These are phyloP conservation scores for Botrylloides violaceus DNA, from an alignment of 23 tunicate species.

Conservation along the genomic window DNA sequence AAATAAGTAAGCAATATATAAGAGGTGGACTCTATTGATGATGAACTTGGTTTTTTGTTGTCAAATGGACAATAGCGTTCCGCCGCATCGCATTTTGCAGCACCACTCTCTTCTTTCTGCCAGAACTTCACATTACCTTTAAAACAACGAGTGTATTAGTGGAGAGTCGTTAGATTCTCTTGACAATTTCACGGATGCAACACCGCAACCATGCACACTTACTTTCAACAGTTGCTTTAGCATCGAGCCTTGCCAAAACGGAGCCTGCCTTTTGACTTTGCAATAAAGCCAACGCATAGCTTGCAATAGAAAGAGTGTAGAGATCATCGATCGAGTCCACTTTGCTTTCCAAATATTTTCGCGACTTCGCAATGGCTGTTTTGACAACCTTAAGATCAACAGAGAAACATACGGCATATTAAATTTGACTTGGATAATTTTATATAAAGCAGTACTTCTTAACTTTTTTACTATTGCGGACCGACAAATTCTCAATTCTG, in stretches of 20 bases:
- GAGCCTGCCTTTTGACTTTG: constrained; percentile 41
- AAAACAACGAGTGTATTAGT: background rate
- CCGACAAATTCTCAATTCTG: too few species aligned
- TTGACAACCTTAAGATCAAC: constrained; percentile 4
- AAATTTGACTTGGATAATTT: too few species aligned
- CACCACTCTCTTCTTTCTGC: background rate
- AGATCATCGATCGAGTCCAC: constrained; percentile 29
- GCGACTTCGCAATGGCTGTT: background rate
- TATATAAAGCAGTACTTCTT: too few species aligned
- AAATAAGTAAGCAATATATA: constrained; percentile 70
- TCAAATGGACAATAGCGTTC: background rate
- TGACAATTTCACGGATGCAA: background rate
- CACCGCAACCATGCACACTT: background rate
- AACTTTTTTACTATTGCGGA: too few species aligned
- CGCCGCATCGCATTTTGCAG: background rate
- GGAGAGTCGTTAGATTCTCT: background rate
- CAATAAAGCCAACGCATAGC: constrained; percentile 61
- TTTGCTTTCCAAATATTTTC: constrained; percentile 35
- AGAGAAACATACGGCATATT: background rate
- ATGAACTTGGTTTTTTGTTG: background rate
- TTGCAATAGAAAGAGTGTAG: constrained; percentile 66
- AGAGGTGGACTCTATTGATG: constrained; percentile 73
- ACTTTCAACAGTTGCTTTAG: background rate
- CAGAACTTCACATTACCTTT: constrained; percentile 3
- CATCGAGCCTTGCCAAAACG: constrained; percentile 33